Evolutionary conservation across 2,113 vertebrate species (phyloP), one percentile per base, ranked within the genome.

Genomic region (Urocolius indicus): DNA sequence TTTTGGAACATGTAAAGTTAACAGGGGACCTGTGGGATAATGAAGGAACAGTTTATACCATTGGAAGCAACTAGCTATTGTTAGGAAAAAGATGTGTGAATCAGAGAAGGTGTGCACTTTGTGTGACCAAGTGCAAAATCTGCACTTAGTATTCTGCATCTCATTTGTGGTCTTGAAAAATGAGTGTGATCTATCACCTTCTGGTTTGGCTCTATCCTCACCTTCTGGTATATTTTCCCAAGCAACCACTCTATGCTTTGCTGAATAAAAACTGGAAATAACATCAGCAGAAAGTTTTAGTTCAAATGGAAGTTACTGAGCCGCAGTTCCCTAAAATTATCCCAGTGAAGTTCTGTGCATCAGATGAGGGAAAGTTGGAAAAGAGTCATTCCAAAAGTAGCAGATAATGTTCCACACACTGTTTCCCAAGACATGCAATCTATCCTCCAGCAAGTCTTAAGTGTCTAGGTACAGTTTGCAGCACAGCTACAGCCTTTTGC

Each of bases 21-120:
- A 20, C 0, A 0, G 3, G 18, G 9, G 4, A 36, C 32, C n/a
- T 61, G 11, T 36, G 26, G 48, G 16, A 46, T 65, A 30, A 24
- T 13, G 21, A 19, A 89, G 26, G n/a, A 85, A 21, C 30, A 79
- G 23, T 16, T 17, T 69, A 29, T 55, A 36, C 24, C 27, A 54
- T 72, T 89, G 16, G 11, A 19, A 10, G 65, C 49, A 52, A 10
- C 23, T n/a, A 51, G 9, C 4, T 51, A 52, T 74, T 75, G 32
- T 6, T 1, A 13, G 29, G 26, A 66, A 61, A 76, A 63, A 58
- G 11, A 12, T 74, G 20, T 34, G 24, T 49, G 24, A 10, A 10
- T 87, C 32, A 49, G 49, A 32, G 38, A 82, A 68, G 26, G 61
- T 17, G 13, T 81, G 21, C 22, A 12, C 52, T 90, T 90, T 14